Base-by-base conservation (phyloP, 2,888 invertebrate species). In the Allophyes oxyacanthae region DNA sequence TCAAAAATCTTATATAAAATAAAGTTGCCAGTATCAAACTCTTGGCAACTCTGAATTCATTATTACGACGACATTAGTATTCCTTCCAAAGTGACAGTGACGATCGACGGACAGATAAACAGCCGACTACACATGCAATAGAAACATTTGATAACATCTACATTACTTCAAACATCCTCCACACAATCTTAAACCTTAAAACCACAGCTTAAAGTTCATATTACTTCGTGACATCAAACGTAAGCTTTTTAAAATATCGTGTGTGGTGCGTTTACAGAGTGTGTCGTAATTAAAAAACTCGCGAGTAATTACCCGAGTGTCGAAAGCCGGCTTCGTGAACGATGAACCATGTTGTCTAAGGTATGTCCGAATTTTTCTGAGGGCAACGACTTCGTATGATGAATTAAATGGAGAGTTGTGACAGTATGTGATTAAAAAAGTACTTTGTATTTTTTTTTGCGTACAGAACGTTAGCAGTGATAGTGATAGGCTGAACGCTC, bases 261-360 rank as follows among this genome's bases (percentile, higher is more conserved):
- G 74, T 75, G 73, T 72, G 72, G 72, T 63, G 73, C 74, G 72
- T 78, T 78, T 77, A 79, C 73, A 50, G 59, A 78, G 75, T 77
- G 73, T 83, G 84, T 83, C 72, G 85, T 80, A 85, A 85, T 85
- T 85, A 78, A 77, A 78, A 83, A 82, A 78, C 79, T 78, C 51
- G 73, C 75, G 63, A 60, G 75, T 68, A 68, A 68, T 64, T 70
- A 70, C 64, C 65, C 67, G 74, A 72, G 77, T 77, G 77, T 75
- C 67, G 79, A 76, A 75, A 79, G 77, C 77, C 63, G 72, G 53
- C 68, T 72, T 53, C 65, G 78, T 76, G 78, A 74, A 75, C 78
- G 79, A 75, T 75, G 75, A 60, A 72, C 74, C 72, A 60, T 71
- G 3, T 6, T 28, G 75, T 75, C 69, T 78, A 69, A 66, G 75